These are phyloP conservation scores for Hypotaenidia okinawae DNA, from an alignment of 2,797 vertebrate genomes.

Conservation along the genomic window DNA sequence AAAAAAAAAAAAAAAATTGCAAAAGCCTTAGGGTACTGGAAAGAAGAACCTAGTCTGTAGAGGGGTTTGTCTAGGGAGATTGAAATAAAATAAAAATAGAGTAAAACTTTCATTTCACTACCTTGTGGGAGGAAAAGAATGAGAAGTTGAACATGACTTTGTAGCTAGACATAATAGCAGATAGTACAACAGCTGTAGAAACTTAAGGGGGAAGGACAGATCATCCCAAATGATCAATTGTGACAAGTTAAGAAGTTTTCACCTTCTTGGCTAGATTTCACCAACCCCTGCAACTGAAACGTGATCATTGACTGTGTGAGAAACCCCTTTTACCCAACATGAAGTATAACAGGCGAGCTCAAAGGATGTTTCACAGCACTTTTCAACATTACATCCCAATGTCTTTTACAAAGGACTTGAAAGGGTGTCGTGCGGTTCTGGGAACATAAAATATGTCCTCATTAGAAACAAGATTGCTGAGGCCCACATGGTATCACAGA, in stretches of 20 bases:
- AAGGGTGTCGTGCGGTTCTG: not conserved
- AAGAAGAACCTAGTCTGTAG: not conserved
- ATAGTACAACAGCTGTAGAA: not conserved
- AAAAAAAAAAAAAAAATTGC: not conserved
- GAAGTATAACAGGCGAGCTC: not conserved
- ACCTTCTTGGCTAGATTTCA: not conserved
- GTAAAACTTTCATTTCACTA: not conserved
- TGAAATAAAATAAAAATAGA: conserved; percentile 10
- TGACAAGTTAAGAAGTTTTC: not conserved
- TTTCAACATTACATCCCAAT: not conserved
- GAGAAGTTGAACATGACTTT: not conserved
- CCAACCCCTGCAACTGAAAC: not conserved
- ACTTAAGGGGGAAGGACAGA: not conserved
- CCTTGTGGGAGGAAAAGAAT: not conserved
- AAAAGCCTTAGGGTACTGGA: not conserved
- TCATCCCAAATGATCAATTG: not conserved
- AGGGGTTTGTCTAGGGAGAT: not conserved
- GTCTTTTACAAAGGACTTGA: not conserved
- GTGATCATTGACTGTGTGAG: not conserved
- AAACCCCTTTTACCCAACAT: not conserved
- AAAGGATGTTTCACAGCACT: conserved; percentile 8
- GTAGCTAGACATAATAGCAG: not conserved
- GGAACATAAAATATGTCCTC: not conserved
- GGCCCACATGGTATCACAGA: not conserved
- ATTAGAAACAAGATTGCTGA: not conserved